Evolutionary conservation across 2,797 vertebrate genomes (phyloP).

Genomic region (Glossophaga mutica): DNA sequence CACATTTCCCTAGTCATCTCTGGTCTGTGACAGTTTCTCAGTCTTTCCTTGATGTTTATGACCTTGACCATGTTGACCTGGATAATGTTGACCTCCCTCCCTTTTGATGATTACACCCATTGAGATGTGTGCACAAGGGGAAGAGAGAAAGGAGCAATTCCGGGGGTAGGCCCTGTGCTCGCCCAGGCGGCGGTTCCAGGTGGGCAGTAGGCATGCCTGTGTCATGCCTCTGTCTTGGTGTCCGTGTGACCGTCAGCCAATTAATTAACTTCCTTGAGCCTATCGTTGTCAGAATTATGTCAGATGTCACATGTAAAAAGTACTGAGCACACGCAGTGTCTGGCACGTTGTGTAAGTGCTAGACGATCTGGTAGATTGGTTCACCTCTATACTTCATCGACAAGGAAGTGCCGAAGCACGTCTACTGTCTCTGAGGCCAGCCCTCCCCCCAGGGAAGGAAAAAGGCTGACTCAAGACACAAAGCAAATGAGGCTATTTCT

Average conservation of each 20-base stretch:
- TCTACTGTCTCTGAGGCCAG: not conserved
- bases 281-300: not conserved
- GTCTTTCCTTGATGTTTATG: not conserved
- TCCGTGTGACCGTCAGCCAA: not conserved
- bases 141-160: not conserved
- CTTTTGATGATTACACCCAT: not conserved
- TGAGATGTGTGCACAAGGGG: not conserved
- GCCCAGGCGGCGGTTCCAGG: not conserved
- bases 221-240: not conserved
- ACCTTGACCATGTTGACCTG: not conserved
- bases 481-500: slow-evolving; percentile 44
- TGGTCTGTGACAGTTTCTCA: not conserved
- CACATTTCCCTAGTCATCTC: not conserved
- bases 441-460: not conserved
- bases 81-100: not conserved
- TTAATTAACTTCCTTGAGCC: not conserved
- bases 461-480: not conserved
- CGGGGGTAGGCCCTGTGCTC: not conserved
- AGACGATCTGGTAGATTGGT: not conserved
- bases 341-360: not conserved
- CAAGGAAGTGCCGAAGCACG: not conserved
- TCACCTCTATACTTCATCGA: not conserved
- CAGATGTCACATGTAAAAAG: not conserved
- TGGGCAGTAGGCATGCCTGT: too few relatives aligned
- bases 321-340: not conserved